Evolutionary conservation across 2,888 invertebrate species (phyloP).

Genomic region (Ceriagrion tenellum): DNA sequence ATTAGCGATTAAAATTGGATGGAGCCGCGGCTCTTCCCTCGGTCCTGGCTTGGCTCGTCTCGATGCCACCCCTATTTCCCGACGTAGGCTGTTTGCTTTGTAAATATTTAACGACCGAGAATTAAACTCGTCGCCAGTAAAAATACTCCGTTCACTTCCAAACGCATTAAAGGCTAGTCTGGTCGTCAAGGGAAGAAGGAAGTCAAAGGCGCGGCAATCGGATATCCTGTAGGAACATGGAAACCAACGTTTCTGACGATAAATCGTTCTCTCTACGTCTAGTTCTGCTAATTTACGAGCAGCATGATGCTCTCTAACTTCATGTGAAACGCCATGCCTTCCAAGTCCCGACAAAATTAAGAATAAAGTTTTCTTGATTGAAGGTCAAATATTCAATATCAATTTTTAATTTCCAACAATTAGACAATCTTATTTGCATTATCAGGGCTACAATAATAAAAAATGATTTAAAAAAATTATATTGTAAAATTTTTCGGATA

Average conservation of each 20-base stretch:
- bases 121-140: background rate
- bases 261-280: background rate
- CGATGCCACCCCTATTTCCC: background rate
- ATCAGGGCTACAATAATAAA: too few species aligned
- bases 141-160: background rate
- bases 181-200: background rate
- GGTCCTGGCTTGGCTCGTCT: background rate
- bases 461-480: too few species aligned
- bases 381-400: too few species aligned
- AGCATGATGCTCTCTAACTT: background rate
- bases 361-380: too few species aligned
- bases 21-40: background rate
- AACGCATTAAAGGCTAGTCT: background rate
- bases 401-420: too few species aligned
- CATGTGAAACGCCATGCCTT: background rate
- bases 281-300: background rate
- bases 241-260: background rate
- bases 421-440: too few species aligned
- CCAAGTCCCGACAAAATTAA: too few species aligned
- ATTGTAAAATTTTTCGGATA: too few species aligned
- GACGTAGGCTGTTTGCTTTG: background rate
- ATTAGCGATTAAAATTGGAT: background rate
- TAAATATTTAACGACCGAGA: conserved; percentile 31
- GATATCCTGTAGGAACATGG: background rate
- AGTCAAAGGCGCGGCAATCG: background rate